Conservation (phyloP, 1,140 invertebrate species). For the Chrysopa pallens region DNA sequence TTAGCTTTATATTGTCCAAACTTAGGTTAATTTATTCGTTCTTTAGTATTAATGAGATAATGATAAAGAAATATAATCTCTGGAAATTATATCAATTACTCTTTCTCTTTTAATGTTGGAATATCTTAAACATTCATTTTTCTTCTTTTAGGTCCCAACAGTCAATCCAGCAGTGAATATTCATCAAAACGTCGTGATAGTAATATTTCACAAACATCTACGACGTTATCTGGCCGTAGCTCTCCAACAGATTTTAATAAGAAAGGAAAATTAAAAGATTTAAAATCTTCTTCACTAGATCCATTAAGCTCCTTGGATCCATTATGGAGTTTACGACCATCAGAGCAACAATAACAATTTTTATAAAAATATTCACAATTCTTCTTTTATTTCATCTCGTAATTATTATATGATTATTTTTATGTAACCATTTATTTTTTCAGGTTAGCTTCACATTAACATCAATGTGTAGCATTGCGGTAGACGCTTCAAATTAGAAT, state of each 20-base stretch:
- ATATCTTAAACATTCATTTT: constrained; percentile 27
- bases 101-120: constrained; percentile 21
- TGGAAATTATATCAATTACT: constrained; percentile 23
- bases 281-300: constrained; percentile 12
- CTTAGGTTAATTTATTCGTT: too few relatives aligned
- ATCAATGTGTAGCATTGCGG: too few relatives aligned
- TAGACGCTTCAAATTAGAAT: too few relatives aligned
- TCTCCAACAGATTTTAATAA: background rate
- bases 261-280: background rate
- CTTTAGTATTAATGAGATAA: too few relatives aligned
- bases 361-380: too few relatives aligned
- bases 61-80: background rate
- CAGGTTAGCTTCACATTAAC: too few relatives aligned
- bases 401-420: too few relatives aligned
- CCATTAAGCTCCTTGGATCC: constrained; percentile 35
- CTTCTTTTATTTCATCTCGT: too few relatives aligned
- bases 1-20: too few relatives aligned
- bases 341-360: too few relatives aligned
- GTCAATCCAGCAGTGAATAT: constrained; percentile 4
- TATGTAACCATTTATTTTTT: too few relatives aligned
- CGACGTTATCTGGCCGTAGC: background rate
- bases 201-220: background rate
- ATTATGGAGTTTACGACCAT: constrained; percentile 20
- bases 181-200: background rate
- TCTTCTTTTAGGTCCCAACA: constrained; percentile 23